Conservation (phyloP, 37 sponge, comb jelly and placozoan species). For the Oscarella lobularis region DNA sequence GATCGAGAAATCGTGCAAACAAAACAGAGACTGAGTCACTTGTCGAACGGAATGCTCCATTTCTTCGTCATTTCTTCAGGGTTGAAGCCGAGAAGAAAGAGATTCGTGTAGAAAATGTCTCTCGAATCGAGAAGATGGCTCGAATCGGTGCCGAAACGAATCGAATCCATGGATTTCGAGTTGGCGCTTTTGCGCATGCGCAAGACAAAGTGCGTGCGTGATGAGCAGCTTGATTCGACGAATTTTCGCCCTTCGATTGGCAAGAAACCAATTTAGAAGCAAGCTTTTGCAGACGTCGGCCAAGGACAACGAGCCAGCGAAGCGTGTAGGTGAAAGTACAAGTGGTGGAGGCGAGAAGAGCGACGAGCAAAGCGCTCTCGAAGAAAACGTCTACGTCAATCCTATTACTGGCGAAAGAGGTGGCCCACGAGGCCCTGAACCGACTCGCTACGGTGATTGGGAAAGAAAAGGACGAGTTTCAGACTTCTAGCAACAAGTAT, state of each 20-base stretch:
- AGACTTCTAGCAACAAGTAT: constrained; percentile 42
- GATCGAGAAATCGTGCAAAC: background rate
- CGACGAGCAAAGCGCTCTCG: too few species aligned
- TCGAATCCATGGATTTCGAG: too few species aligned
- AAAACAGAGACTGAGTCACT: constrained; percentile 10
- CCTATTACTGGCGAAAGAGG: constrained; percentile 89
- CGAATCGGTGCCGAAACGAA: too few species aligned
- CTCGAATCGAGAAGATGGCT: constrained; percentile 21
- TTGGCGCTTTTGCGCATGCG: too few species aligned
- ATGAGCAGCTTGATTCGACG: too few species aligned
- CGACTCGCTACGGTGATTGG: constrained; percentile 98
- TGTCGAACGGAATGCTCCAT: constrained; percentile 30
- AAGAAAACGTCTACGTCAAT: constrained; percentile 27
- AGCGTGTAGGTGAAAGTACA: background rate
- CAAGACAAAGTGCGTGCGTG: too few species aligned
- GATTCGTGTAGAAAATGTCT: constrained; percentile 48
- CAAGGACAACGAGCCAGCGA: constrained; percentile 1
- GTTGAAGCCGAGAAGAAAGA: constrained; percentile 66
- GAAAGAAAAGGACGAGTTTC: constrained; percentile 90
- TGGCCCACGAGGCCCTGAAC: constrained; percentile 93
- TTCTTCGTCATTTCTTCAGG: constrained; percentile 28
- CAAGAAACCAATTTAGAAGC: too few species aligned
- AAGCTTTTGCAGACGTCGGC: too few species aligned
- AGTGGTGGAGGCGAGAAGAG: too few species aligned
- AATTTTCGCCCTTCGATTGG: too few species aligned